Evolutionary conservation across 2,888 invertebrate genomes (phyloP).

Genomic region (Pterobdella sp.): DNA sequence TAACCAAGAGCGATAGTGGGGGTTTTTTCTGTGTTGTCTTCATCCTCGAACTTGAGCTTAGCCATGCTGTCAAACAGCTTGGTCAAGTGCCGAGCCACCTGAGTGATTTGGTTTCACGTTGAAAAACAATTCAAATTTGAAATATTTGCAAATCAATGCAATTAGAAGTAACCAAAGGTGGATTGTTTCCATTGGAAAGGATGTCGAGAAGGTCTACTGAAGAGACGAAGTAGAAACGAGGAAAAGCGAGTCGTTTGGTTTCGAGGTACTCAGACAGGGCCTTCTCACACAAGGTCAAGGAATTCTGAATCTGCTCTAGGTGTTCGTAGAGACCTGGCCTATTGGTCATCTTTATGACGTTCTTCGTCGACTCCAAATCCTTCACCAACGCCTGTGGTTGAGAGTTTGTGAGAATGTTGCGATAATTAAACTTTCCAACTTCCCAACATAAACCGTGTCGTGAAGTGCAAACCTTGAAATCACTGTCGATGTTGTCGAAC

Average conservation of each 20-base stretch:
- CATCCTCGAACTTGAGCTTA: conserved; percentile 63
- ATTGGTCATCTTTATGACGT: conserved; percentile 84
- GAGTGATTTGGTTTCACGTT: not conserved
- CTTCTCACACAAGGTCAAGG: conserved; percentile 84
- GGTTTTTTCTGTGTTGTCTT: conserved; percentile 41
- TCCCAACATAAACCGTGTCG: not conserved
- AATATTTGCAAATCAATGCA: not conserved
- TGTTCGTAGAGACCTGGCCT: conserved; percentile 70
- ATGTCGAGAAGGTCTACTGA: conserved; percentile 89
- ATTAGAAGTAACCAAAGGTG: conserved; percentile 55
- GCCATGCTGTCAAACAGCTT: conserved; percentile 93
- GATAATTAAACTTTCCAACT: not conserved
- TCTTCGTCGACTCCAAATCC: conserved; percentile 71
- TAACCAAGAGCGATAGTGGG: too few relatives aligned
- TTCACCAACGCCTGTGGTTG: conserved; percentile 67
- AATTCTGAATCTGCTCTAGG: conserved; percentile 73
- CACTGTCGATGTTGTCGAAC: conserved; percentile 80
- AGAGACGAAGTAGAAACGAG: conserved; percentile 92
- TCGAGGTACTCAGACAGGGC: conserved; percentile 91
- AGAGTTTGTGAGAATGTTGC: not conserved
- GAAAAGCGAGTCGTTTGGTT: conserved; percentile 89
- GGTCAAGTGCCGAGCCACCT: conserved; percentile 67
- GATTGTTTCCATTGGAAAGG: conserved; percentile 88
- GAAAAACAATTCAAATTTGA: not conserved
- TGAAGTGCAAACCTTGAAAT: conserved; percentile 66